Percentiles rank a stretch among this genome's conserved stretches.
phyloP scores from a whole-genome alignment of 2,113 vertebrate species.

The Mellivora capensis region DNA sequence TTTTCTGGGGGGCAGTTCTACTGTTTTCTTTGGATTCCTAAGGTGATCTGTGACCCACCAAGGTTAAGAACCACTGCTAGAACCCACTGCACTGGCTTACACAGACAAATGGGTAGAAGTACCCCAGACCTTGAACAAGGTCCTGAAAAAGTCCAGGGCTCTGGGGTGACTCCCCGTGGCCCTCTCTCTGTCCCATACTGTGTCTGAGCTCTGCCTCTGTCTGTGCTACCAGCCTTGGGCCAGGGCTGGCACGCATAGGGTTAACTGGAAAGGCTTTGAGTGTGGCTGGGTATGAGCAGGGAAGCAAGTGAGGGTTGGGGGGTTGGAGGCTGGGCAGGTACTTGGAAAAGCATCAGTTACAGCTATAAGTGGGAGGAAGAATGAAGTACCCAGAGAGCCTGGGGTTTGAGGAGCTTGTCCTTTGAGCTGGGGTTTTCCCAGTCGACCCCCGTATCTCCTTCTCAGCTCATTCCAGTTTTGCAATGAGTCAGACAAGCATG shows the following conservation, averaged over 20 bases:
- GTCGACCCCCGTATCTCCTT: background rate
- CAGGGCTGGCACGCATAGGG: background rate
- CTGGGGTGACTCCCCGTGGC: accelerated
- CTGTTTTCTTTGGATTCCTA: background rate
- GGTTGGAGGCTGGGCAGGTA: background rate
- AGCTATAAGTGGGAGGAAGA: background rate
- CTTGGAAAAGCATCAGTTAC: background rate
- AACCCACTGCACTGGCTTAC: background rate
- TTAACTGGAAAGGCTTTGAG: background rate
- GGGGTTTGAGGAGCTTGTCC: background rate
- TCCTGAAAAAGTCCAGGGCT: background rate
- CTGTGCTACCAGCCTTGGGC: background rate
- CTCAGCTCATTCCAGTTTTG: background rate
- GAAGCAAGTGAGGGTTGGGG: background rate
- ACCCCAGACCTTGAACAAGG: background rate
- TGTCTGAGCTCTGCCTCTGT: background rate
- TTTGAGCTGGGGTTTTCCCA: background rate
- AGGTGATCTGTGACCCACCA: background rate
- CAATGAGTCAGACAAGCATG: background rate
- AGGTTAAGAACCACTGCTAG: background rate
- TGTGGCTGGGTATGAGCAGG: background rate
- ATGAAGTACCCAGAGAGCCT: background rate
- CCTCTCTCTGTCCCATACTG: background rate
- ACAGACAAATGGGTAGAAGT: background rate
- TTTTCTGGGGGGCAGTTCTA: background rate